phyloP scores from a whole-genome alignment of 2,888 invertebrate species.

The Carpatolechia fugitivella region DNA sequence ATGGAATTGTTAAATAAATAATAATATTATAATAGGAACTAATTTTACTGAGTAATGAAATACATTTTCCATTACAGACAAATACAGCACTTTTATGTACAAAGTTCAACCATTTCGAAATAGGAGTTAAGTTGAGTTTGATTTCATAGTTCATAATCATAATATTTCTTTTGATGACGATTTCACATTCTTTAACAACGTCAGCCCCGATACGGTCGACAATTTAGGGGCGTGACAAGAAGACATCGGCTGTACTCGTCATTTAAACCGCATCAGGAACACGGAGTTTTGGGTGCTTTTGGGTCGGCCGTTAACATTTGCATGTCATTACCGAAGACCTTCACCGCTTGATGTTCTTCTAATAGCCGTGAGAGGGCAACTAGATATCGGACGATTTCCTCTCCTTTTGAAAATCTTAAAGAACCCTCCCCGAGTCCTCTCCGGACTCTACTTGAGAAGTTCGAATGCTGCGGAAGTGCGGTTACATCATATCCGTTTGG shows the following conservation, averaged over 20 bases:
- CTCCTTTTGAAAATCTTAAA: background rate
- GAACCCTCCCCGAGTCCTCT: background rate
- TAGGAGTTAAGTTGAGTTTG: too few relatives aligned
- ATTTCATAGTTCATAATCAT: too few relatives aligned
- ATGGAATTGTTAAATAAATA: too few relatives aligned
- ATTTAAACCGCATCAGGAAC: conserved; percentile 7
- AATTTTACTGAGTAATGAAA: too few relatives aligned
- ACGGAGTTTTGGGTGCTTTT: conserved; percentile 11
- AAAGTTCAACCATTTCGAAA: too few relatives aligned
- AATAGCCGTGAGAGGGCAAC: conserved; percentile 13
- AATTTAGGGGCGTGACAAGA: background rate
- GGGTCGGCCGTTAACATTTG: conserved; percentile 20
- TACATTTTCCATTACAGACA: too few relatives aligned
- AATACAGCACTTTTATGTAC: too few relatives aligned
- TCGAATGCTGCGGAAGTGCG: background rate
- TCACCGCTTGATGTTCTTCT: conserved; percentile 3
- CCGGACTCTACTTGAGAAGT: background rate
- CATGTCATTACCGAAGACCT: conserved; percentile 8
- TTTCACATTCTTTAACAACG: background rate
- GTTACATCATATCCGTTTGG: background rate
- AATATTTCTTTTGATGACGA: background rate
- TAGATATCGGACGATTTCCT: background rate
- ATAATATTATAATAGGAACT: too few relatives aligned
- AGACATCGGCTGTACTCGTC: background rate
- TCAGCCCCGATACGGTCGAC: background rate